Evolutionary conservation across 2,113 vertebrate species (phyloP).

Genomic region (Nymphicus hollandicus): DNA sequence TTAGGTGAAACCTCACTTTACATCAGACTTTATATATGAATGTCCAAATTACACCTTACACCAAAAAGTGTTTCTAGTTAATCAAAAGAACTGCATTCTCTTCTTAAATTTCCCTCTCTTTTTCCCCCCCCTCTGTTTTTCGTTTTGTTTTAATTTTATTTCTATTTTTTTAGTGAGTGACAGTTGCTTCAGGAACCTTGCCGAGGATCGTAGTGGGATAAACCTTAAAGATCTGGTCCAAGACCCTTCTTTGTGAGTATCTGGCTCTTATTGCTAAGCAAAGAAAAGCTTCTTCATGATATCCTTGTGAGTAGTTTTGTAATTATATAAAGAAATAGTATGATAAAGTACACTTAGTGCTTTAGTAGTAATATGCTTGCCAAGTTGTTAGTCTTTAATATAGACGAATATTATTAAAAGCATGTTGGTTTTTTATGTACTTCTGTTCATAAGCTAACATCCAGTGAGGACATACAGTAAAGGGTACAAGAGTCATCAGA

Average conservation of each 20-base stretch:
- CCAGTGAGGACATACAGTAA: background rate
- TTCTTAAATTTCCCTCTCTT: background rate
- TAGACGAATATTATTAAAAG: background rate
- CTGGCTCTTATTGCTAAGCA: slow-evolving; percentile 65
- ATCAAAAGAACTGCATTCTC: background rate
- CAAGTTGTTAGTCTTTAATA: background rate
- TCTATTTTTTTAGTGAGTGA: slow-evolving; percentile 88
- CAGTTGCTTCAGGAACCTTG: slow-evolving; percentile 98
- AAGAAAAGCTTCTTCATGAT: slow-evolving; percentile 49
- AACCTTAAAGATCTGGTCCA: slow-evolving; percentile 99
- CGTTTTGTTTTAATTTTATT: slow-evolving; percentile 43
- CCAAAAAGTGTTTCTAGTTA: background rate
- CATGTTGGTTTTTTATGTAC: background rate
- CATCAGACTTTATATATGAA: background rate
- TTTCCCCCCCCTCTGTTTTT: background rate
- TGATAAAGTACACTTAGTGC: background rate
- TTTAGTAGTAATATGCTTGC: background rate
- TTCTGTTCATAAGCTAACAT: background rate
- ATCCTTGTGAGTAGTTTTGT: slow-evolving; percentile 33
- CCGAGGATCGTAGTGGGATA: slow-evolving; percentile 98
- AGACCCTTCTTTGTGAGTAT: slow-evolving; percentile 97
- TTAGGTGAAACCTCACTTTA: background rate
- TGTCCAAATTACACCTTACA: background rate
- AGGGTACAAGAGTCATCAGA: background rate
- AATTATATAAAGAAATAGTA: slow-evolving; percentile 11